These are phyloP conservation scores for Ctenoplectra terminalis DNA, from an alignment of 1,140 invertebrate species.

Conservation along the genomic window DNA sequence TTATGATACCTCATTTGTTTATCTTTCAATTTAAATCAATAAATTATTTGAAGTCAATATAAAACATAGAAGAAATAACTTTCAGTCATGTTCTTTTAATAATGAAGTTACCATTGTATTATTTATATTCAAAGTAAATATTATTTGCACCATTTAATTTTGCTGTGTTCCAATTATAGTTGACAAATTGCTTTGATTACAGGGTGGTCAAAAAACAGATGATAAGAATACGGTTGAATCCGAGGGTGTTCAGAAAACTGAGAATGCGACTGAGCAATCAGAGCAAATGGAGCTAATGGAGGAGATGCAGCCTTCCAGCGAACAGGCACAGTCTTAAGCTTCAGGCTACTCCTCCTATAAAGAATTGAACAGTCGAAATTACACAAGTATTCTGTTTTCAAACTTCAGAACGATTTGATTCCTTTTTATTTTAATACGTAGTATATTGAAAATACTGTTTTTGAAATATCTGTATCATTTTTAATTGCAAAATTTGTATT, in stretches of 20 bases:
- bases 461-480: conserved; percentile 33
- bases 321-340: conserved; percentile 81
- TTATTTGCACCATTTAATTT: conserved; percentile 35
- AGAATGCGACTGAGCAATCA: conserved; percentile 75
- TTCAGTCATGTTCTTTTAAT: too few species aligned
- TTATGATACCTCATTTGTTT: too few species aligned
- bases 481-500: conserved; percentile 33
- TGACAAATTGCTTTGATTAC: conserved; percentile 76
- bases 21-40: too few species aligned
- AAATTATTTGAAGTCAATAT: too few species aligned
- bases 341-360: conserved; percentile 78
- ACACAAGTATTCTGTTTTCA: conserved; percentile 68
- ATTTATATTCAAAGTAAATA: too few species aligned
- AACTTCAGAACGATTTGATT: conserved; percentile 70
- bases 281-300: conserved; percentile 76
- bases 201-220: conserved; percentile 78
- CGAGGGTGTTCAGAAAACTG: conserved; percentile 79
- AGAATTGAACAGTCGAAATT: conserved; percentile 61
- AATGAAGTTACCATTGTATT: too few species aligned
- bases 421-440: conserved; percentile 39
- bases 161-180: conserved; percentile 42
- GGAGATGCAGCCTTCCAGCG: conserved; percentile 80
- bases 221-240: conserved; percentile 77
- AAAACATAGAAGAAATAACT: too few species aligned
- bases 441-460: conserved; percentile 23